Conservation (phyloP, 2,888 invertebrate genomes). For the Oconnorella tubifera region DNA sequence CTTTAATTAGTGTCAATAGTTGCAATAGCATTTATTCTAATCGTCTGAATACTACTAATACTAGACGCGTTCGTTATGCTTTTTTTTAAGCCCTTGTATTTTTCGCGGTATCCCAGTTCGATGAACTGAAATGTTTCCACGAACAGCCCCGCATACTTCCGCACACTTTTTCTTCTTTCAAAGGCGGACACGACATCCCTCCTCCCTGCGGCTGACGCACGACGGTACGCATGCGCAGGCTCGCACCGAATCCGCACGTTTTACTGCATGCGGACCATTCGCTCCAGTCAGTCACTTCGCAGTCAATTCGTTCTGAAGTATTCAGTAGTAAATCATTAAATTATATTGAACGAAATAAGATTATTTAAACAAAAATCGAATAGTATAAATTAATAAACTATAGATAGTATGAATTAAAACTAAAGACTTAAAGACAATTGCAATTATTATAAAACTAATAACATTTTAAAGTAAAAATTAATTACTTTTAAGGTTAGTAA, state of each 20-base stretch:
- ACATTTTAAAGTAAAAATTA: no score
- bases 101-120: slow-evolving; percentile 1
- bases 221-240: slow-evolving; percentile 74
- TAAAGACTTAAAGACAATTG: no score
- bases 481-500: no score
- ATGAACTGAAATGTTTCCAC: slow-evolving; percentile 27
- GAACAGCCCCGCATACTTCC: slow-evolving; percentile 30
- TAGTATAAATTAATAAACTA: slow-evolving; percentile 1
- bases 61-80: no score
- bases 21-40: no score
- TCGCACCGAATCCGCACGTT: slow-evolving; percentile 84
- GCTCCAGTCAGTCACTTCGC: slow-evolving; percentile 60
- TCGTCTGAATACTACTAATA: no score
- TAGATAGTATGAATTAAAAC: not conserved
- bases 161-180: slow-evolving; percentile 30
- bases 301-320: slow-evolving; percentile 73
- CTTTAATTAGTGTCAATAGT: no score
- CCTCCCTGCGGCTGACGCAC: slow-evolving; percentile 74
- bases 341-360: not conserved
- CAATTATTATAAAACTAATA: no score
- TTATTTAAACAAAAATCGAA: no score
- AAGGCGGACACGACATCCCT: slow-evolving; percentile 68
- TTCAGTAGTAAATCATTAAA: not conserved
- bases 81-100: no score
- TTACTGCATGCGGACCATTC: slow-evolving; percentile 74